Evolutionary conservation across 2,113 vertebrate genomes (phyloP).

Genomic region (Eupsittula cactorum): DNA sequence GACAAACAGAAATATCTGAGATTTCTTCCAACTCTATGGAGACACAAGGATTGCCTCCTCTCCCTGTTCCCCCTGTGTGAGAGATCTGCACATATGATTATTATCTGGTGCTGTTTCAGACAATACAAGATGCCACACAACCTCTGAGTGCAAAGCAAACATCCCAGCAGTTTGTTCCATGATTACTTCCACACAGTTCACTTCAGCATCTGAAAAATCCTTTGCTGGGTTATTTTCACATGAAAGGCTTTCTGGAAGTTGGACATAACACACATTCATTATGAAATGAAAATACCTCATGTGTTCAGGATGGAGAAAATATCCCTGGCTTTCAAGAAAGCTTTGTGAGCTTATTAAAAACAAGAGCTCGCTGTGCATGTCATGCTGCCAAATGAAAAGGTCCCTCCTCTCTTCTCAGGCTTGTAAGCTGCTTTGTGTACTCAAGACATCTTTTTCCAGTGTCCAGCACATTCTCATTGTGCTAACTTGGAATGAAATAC

Average conservation of each 20-base stretch:
- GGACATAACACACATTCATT: constrained; percentile 33
- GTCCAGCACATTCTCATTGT: not conserved
- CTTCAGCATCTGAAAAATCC: constrained; percentile 15
- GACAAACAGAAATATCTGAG: constrained; percentile 55
- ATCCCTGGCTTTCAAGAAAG: constrained; percentile 55
- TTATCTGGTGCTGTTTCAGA: constrained; percentile 47
- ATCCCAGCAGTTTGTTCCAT: not conserved
- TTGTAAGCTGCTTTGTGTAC: constrained; percentile 16
- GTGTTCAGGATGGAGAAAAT: constrained; percentile 37
- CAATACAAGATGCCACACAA: not conserved
- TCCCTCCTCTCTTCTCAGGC: not conserved
- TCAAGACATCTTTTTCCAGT: not conserved
- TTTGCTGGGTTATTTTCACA: not conserved
- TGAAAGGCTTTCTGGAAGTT: constrained; percentile 51
- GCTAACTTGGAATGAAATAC: not conserved
- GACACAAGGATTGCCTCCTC: constrained; percentile 7
- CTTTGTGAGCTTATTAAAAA: constrained; percentile 61
- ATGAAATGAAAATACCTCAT: constrained; percentile 56
- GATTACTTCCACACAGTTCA: not conserved
- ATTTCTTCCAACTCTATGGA: constrained; percentile 43
- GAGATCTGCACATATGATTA: constrained; percentile 40
- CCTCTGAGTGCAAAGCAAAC: not conserved
- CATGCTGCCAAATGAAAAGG: constrained; percentile 44
- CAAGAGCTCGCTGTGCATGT: not conserved
- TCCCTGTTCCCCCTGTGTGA: constrained; percentile 8